Evolutionary conservation across 1,140 invertebrate genomes (phyloP).

Genomic region (Ridgeia piscesae): DNA sequence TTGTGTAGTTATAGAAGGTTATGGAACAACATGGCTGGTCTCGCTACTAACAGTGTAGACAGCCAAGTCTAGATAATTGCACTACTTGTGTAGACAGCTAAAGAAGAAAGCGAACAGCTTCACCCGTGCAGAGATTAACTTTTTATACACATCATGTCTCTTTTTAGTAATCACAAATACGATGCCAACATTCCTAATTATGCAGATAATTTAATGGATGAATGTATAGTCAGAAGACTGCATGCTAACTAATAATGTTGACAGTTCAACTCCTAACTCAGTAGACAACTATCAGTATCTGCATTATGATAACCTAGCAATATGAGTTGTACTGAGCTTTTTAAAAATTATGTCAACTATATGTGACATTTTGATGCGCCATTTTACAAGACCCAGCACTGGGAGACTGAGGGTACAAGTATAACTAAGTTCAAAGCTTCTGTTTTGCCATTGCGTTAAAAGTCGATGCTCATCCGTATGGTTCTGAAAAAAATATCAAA

Average conservation of each 20-base stretch:
- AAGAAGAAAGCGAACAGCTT: background rate
- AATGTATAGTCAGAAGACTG: background rate
- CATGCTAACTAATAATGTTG: background rate
- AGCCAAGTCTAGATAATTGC: background rate
- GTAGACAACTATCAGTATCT: background rate
- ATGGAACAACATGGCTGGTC: background rate
- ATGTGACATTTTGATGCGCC: background rate
- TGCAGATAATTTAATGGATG: background rate
- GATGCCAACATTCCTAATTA: background rate
- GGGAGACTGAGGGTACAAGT: background rate
- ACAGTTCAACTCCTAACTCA: background rate
- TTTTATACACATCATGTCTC: background rate
- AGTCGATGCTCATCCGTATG: background rate
- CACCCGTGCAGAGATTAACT: background rate
- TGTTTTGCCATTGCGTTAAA: background rate
- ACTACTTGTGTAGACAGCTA: background rate
- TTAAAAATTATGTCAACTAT: background rate
- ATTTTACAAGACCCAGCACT: background rate
- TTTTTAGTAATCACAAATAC: background rate
- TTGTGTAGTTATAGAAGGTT: background rate
- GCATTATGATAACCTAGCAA: no score
- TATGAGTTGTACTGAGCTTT: background rate
- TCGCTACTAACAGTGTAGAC: background rate
- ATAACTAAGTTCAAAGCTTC: background rate
- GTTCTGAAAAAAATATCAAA: background rate